A percentile compares a stretch with the other conserved stretches of the same genome.
phyloP scores from a whole-genome alignment of 2,888 invertebrate species.

The Lithophane ornitopus region DNA sequence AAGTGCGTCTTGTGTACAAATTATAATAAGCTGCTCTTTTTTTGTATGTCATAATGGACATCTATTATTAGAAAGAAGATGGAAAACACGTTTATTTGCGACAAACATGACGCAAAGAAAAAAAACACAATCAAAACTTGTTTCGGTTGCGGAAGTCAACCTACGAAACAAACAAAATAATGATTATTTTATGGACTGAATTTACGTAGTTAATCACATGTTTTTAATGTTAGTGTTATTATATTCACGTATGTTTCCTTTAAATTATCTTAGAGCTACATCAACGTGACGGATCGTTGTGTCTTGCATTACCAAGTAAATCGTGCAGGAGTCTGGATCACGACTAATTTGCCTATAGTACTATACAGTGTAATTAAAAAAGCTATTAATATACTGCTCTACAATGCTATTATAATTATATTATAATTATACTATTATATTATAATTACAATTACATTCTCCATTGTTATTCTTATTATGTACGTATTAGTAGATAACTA shows the following conservation, averaged over 20 bases:
- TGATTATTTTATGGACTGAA: not conserved
- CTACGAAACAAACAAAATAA: too few relatives aligned
- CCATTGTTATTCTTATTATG: slow-evolving; percentile 39
- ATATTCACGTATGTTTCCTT: not conserved
- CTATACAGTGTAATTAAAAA: slow-evolving; percentile 50
- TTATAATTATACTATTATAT: too few relatives aligned
- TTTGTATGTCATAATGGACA: too few relatives aligned
- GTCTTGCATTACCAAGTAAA: slow-evolving; percentile 14
- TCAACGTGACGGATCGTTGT: not conserved
- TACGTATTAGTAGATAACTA: slow-evolving; percentile 52
- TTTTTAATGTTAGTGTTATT: slow-evolving; percentile 6
- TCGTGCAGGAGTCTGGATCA: slow-evolving; percentile 15
- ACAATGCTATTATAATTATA: too few relatives aligned
- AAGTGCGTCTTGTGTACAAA: too few relatives aligned
- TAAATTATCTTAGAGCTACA: slow-evolving; percentile 8
- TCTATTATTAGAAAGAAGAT: too few relatives aligned
- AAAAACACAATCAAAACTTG: too few relatives aligned
- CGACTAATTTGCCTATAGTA: slow-evolving; percentile 26
- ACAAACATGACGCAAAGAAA: too few relatives aligned
- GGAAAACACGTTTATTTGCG: too few relatives aligned
- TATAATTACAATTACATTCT: slow-evolving; percentile 39
- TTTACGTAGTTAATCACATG: not conserved
- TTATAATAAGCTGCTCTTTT: too few relatives aligned
- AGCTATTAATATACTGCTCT: slow-evolving; percentile 47
- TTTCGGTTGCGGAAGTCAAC: too few relatives aligned